Conservation (phyloP, 2,113 vertebrate species). For the Ochotona princeps region DNA sequence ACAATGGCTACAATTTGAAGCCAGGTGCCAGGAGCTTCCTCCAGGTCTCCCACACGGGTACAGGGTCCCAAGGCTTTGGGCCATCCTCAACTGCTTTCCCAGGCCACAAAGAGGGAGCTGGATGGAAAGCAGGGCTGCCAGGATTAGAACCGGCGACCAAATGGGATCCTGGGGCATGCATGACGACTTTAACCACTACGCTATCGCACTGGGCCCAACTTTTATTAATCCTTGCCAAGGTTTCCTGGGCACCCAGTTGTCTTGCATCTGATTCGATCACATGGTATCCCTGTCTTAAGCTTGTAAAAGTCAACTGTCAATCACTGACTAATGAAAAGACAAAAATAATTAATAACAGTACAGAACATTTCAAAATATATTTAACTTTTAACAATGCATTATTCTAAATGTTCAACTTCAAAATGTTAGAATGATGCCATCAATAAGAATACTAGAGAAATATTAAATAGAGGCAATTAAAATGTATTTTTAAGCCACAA, state of each 20-base stretch:
- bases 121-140: no score
- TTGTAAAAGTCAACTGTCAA: neutral
- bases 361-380: neutral
- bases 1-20: no score
- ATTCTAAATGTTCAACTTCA: neutral
- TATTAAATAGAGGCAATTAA: neutral
- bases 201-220: no score
- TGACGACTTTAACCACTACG: no score
- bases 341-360: neutral
- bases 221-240: neutral
- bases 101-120: no score
- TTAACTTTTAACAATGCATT: neutral
- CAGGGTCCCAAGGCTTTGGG: no score
- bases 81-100: no score
- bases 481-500: slow-evolving; percentile 1
- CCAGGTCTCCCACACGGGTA: no score
- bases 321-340: neutral
- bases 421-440: neutral
- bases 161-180: no score
- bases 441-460: neutral
- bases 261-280: neutral
- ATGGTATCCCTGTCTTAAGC: neutral
- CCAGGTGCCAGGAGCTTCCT: no score
- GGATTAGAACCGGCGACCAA: no score
- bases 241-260: neutral